A percentile compares a stretch with the other conserved stretches of the same genome.
Evolutionary conservation across 2,797 vertebrate species (phyloP).

Genomic region (Morelia viridis): DNA sequence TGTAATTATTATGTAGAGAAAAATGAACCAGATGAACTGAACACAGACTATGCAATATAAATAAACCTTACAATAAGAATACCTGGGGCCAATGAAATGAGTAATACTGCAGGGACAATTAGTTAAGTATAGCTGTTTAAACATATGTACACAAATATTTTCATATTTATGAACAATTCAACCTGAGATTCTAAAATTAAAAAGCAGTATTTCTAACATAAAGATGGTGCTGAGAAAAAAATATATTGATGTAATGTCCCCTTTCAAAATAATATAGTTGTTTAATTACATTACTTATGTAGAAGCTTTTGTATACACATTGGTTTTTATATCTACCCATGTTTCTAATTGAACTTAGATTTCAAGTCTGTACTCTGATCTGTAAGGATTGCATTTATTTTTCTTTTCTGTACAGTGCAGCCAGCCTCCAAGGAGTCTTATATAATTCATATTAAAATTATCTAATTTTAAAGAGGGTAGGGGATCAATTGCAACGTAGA

Average conservation of each 20-base stretch:
- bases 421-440: not conserved
- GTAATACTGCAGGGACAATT: not conserved
- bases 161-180: not conserved
- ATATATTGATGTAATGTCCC: not conserved
- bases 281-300: not conserved
- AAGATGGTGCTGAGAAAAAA: not conserved
- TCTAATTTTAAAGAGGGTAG: not conserved
- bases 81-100: not conserved
- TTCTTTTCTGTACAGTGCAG: not conserved
- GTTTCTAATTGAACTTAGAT: not conserved
- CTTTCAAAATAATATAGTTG: not conserved
- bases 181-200: not conserved
- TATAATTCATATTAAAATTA: not conserved
- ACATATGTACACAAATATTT: not conserved
- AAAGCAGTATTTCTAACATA: not conserved
- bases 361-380: not conserved
- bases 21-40: not conserved
- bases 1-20: not conserved
- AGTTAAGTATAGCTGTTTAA: not conserved
- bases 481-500: not conserved
- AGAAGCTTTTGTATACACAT: not conserved
- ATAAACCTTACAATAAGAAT: not conserved
- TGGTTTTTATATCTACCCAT: not conserved
- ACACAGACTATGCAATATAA: accelerated
- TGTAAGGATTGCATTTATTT: not conserved